Conservation (phyloP, 2,113 vertebrate species). For the Bungarus multicinctus region DNA sequence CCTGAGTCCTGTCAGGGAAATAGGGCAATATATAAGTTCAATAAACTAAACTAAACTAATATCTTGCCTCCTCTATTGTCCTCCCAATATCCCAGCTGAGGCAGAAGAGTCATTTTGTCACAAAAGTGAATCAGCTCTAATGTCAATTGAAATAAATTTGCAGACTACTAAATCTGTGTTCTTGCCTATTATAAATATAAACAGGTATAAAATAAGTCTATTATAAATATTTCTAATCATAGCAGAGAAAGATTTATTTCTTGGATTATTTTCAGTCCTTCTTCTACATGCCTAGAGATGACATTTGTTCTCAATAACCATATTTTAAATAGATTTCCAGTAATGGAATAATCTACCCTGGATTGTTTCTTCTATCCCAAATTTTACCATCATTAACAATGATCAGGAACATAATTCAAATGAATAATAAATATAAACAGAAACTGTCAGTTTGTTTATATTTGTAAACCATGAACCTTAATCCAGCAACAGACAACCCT, state of each 20-base stretch:
- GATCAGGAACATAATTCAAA: neutral
- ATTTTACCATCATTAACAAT: neutral
- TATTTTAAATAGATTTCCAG: neutral
- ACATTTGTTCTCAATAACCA: neutral
- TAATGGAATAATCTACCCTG: neutral
- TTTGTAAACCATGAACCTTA: conserved; percentile 23
- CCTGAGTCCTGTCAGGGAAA: too few relatives aligned
- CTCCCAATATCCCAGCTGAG: neutral
- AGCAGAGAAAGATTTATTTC: neutral
- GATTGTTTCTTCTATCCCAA: neutral
- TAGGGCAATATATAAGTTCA: too few relatives aligned
- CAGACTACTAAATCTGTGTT: neutral
- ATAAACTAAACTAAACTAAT: too few relatives aligned
- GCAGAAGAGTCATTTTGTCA: neutral
- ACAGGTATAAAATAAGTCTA: too few relatives aligned
- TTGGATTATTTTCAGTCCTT: neutral
- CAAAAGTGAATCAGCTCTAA: neutral
- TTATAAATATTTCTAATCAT: neutral
- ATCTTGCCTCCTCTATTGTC: neutral
- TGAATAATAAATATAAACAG: neutral
- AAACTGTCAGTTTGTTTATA: neutral
- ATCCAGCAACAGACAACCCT: conserved; percentile 29
- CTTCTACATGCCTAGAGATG: neutral
- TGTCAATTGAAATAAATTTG: neutral
- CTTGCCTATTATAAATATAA: too few relatives aligned